Percentiles rank a stretch among this genome's conserved stretches.
phyloP scores from a whole-genome alignment of 2,113 vertebrate species.

The Excalfactoria chinensis region DNA sequence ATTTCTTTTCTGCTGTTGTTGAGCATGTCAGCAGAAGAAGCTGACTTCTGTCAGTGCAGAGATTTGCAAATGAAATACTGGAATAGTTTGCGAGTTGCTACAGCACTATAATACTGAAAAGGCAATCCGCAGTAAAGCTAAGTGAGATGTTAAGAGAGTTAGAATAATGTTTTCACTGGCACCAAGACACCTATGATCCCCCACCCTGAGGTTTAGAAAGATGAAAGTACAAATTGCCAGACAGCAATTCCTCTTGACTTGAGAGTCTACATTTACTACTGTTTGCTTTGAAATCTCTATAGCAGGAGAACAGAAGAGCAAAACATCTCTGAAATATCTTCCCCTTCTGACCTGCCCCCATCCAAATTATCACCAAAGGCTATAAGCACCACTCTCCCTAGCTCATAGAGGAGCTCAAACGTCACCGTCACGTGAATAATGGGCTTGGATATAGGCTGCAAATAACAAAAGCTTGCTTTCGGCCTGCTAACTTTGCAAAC shows the following conservation, averaged over 20 bases:
- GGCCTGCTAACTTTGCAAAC: neutral
- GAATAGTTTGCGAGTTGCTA: neutral
- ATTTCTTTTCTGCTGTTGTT: neutral
- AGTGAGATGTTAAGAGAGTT: neutral
- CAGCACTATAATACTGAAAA: neutral
- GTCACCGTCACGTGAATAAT: neutral
- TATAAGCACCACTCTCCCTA: neutral
- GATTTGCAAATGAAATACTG: neutral
- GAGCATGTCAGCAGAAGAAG: neutral
- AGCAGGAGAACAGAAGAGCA: neutral
- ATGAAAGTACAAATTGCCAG: neutral
- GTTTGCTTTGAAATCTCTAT: neutral
- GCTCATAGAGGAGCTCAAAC: neutral
- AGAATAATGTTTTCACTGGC: constrained; percentile 2
- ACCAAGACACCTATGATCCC: neutral
- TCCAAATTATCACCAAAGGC: neutral
- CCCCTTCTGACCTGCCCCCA: neutral
- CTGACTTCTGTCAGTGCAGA: neutral
- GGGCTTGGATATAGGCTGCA: neutral
- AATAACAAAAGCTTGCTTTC: neutral
- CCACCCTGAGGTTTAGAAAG: neutral
- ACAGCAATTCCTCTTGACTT: neutral
- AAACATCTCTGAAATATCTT: neutral
- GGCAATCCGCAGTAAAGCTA: neutral
- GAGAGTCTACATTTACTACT: neutral